A percentile compares a stretch with the other conserved stretches of the same genome.
Evolutionary conservation across 2,888 invertebrate species (phyloP).

Genomic region (Sclerodermus sp.): DNA sequence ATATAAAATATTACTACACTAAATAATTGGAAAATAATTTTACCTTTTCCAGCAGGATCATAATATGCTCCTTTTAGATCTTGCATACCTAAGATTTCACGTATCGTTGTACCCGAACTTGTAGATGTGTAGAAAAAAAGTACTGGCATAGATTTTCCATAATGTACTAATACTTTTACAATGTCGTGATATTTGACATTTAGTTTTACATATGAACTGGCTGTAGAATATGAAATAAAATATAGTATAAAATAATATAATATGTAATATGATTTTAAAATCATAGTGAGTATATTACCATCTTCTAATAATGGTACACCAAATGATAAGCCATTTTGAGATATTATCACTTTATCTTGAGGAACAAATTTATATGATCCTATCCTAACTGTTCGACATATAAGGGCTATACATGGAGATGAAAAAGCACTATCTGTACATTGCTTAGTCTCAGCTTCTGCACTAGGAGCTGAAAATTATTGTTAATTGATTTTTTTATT

Average conservation of each 20-base stretch:
- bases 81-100: conserved; percentile 72
- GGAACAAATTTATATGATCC: conserved; percentile 83
- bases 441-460: conserved; percentile 12
- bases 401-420: conserved; percentile 62
- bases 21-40: not conserved
- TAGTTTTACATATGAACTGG: conserved; percentile 60
- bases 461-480: conserved; percentile 6
- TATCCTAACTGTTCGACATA: conserved; percentile 79
- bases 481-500: not conserved
- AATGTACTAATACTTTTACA: conserved; percentile 75
- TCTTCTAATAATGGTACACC: conserved; percentile 56
- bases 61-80: conserved; percentile 60
- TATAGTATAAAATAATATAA: conserved; percentile 1
- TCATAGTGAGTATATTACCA: conserved; percentile 35
- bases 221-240: conserved; percentile 22
- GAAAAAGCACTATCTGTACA: conserved; percentile 53
- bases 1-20: not conserved
- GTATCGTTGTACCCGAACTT: conserved; percentile 69
- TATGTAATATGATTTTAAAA: not conserved
- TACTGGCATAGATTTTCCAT: conserved; percentile 75
- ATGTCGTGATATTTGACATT: conserved; percentile 72
- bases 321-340: conserved; percentile 56
- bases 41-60: conserved; percentile 61
- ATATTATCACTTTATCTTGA: conserved; percentile 68
- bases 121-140: conserved; percentile 78